Conservation (phyloP, 2,888 invertebrate genomes). For the Cheilosia variabilis region DNA sequence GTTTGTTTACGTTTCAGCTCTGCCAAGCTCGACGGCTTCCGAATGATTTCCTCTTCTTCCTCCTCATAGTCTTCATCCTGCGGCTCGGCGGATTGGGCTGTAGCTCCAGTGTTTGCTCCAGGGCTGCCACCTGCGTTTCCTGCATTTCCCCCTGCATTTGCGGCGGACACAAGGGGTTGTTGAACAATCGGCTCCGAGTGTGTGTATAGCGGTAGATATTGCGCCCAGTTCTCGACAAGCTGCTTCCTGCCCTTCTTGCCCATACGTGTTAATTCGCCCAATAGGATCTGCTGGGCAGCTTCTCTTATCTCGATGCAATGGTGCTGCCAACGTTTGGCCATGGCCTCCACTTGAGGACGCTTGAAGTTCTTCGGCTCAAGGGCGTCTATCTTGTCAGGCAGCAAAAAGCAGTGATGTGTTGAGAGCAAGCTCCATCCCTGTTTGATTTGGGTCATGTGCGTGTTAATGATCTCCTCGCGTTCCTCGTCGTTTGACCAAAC, state of each 20-base stretch:
- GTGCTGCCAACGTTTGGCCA: slow-evolving; percentile 99
- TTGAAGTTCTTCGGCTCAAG: slow-evolving; percentile 88
- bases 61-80: slow-evolving; percentile 90
- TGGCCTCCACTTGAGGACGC: slow-evolving; percentile 98
- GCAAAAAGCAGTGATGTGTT: slow-evolving; percentile 96
- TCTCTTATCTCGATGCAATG: slow-evolving; percentile 98
- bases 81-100: slow-evolving; percentile 70
- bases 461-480: slow-evolving; percentile 92
- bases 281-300: slow-evolving; percentile 96
- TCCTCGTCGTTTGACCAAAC: slow-evolving; percentile 91
- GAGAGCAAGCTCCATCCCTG: slow-evolving; percentile 99
- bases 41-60: slow-evolving; percentile 92
- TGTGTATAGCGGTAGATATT: slow-evolving; percentile 95
- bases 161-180: slow-evolving; percentile 78
- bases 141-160: slow-evolving; percentile 59
- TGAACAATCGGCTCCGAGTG: slow-evolving; percentile 91
- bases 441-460: slow-evolving; percentile 96
- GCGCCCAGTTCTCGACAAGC: slow-evolving; percentile 97
- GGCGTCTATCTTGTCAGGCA: slow-evolving; percentile 95
- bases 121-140: slow-evolving; percentile 38
- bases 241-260: slow-evolving; percentile 92
- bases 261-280: slow-evolving; percentile 94
- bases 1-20: slow-evolving; percentile 97
- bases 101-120: slow-evolving; percentile 59
- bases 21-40: slow-evolving; percentile 93